Conservation (phyloP, 2,888 invertebrate species). For the Cloeon dipterum region DNA sequence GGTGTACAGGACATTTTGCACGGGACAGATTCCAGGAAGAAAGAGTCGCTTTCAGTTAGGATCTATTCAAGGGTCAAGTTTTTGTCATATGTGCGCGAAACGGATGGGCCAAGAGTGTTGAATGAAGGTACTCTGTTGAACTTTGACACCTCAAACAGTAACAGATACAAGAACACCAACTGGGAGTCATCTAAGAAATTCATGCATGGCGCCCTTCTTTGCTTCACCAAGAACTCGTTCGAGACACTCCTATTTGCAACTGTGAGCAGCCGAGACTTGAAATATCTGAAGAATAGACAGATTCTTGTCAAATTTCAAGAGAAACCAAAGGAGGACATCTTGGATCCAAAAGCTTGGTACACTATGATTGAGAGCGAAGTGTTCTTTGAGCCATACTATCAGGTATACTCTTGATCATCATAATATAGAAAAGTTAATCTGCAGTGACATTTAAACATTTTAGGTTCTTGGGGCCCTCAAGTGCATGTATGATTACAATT, state of each 20-base stretch:
- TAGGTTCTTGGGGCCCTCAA: slow-evolving; percentile 48
- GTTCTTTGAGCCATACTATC: slow-evolving; percentile 59
- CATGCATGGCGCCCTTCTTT: slow-evolving; percentile 46
- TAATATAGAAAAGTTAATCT: no score
- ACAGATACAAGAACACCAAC: no score
- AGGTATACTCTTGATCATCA: no score
- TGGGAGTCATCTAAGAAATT: slow-evolving; percentile 31
- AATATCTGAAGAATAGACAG: slow-evolving; percentile 28
- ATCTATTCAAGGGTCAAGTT: not conserved
- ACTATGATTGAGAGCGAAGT: slow-evolving; percentile 51
- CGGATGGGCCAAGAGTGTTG: no score
- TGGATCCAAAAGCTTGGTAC: not conserved
- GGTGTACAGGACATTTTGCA: no score
- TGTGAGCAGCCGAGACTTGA: slow-evolving; percentile 31
- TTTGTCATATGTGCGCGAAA: not conserved
- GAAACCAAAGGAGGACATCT: slow-evolving; percentile 9
- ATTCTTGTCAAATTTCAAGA: slow-evolving; percentile 18
- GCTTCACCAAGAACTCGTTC: slow-evolving; percentile 47
- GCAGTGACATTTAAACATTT: no score
- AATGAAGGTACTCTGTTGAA: slow-evolving; percentile 14
- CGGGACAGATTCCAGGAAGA: no score
- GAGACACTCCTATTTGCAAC: slow-evolving; percentile 41
- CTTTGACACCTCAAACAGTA: no score
- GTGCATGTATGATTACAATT: slow-evolving; percentile 23
- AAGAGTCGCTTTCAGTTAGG: no score